Evolutionary conservation across 2,113 vertebrate species (phyloP), one percentile per base, ranked within the genome.

Genomic region (Panthera uncia): DNA sequence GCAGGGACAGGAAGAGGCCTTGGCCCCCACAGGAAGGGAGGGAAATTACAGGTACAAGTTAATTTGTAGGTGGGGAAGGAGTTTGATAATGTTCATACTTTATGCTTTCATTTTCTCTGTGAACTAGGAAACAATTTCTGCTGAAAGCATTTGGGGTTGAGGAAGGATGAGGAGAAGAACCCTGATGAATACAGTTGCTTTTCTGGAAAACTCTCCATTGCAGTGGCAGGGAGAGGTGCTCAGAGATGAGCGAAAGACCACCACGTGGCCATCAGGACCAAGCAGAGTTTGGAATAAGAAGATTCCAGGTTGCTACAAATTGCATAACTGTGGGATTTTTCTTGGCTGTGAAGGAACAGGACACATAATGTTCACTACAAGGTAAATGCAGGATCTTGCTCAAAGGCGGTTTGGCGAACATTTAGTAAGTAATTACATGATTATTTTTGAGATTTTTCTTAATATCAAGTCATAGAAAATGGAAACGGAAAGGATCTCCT

Each of bases 401-500:
- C n/a, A 33, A 92, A 89, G 76, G 81, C n/a, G 33, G 61, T 91
- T 95, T 83, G 82, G 86, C 95, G 95, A 94, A 92, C 45, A 79
- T 88, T 96, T 92, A 94, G 50, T 93, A 61, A 81, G 48, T 68
- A 96, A 93, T 98, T 96, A 90, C 45, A 91, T 41, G 71, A 96
- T 94, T 83, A 89, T 87, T 89, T 97, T 52, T 88, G 74, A 93
- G 80, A 73, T 55, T 95, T 95, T 92, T 78, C 48, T 92, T 71
- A 94, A 94, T 86, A 89, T 71, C 61, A 96, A 92, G 69, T 96
- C 87, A 95, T 57, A 94, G 84, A 92, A 97, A 96, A 95, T 69
- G 81, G 69, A 90, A 96, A 57, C 0, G 3, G 45, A 94, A 97
- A 97, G 84, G 61, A 55, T 84, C 65, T 85, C 55, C 48, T 96